Percentiles rank a stretch among this genome's conserved stretches.
These are phyloP conservation scores for Siniperca obscura DNA, from an alignment of 2,797 vertebrate species.

Conservation along the genomic window DNA sequence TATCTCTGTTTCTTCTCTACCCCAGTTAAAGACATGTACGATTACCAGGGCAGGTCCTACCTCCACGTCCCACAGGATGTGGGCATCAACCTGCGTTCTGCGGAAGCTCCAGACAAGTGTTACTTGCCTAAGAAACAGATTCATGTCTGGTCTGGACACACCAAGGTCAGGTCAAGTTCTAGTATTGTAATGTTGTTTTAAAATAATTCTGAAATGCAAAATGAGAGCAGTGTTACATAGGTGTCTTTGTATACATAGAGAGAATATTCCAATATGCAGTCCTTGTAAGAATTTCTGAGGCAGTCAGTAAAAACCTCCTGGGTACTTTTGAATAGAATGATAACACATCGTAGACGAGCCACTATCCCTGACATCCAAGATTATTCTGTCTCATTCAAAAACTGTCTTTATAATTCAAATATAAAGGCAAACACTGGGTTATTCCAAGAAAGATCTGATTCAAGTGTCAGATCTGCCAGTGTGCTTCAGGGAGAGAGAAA, in stretches of 20 bases:
- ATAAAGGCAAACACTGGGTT: conserved; percentile 39
- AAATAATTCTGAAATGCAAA: conserved; percentile 21
- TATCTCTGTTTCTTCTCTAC: conserved; percentile 19
- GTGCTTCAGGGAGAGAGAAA: conserved; percentile 57
- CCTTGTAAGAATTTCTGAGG: conserved; percentile 11
- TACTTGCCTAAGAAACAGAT: conserved; percentile 99
- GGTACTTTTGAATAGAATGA: conserved; percentile 27
- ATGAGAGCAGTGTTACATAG: not conserved
- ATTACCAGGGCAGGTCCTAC: conserved; percentile 98
- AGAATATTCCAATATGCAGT: conserved; percentile 21
- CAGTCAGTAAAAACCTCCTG: conserved; percentile 25
- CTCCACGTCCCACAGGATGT: conserved; percentile 98
- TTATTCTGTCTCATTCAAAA: conserved; percentile 54
- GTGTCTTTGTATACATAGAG: not conserved
- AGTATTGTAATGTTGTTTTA: not conserved
- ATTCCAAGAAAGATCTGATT: conserved; percentile 55
- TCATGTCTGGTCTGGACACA: conserved; percentile 98
- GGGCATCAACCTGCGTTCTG: conserved; percentile 94
- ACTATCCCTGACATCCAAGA: conserved; percentile 23
- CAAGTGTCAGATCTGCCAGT: conserved; percentile 39
- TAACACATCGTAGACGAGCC: conserved; percentile 3
- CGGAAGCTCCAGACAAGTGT: conserved; percentile 94
- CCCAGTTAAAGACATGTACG: conserved; percentile 98
- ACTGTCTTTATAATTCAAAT: conserved; percentile 48
- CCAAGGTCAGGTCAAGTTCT: conserved; percentile 86